Conservation (phyloP, 2,797 vertebrate species). For the Manis crassicaudata region DNA sequence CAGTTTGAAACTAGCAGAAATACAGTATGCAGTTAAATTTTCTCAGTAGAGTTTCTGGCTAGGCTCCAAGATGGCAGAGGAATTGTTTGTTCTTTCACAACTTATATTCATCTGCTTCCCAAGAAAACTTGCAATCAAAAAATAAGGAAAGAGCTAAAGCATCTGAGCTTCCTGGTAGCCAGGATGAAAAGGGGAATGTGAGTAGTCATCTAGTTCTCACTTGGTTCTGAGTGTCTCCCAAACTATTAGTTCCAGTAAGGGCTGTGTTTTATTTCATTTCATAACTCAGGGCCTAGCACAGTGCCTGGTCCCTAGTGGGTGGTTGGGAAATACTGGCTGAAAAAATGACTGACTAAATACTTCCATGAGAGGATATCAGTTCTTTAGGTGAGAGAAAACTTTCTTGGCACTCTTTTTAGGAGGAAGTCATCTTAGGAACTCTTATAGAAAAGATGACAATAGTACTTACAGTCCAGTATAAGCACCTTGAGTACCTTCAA, state of each 20-base stretch:
- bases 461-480: not conserved
- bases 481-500: not conserved
- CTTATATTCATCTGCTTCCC: not conserved
- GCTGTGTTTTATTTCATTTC: not conserved
- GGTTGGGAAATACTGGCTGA: not conserved
- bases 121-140: not conserved
- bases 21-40: not conserved
- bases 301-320: too few species aligned
- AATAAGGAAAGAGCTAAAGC: not conserved
- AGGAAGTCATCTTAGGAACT: not conserved
- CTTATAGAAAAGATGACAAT: not conserved
- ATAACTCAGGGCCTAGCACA: not conserved
- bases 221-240: not conserved
- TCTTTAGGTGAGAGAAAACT: not conserved
- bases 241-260: not conserved
- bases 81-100: not conserved
- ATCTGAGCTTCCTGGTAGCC: not conserved
- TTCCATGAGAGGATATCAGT: not conserved
- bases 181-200: not conserved
- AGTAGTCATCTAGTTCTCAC: not conserved
- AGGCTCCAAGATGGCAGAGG: not conserved
- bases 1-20: not conserved
- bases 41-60: not conserved
- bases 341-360: not conserved
- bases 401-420: not conserved